phyloP scores from a whole-genome alignment of 2,113 vertebrate species.

The Tapirus terrestris region DNA sequence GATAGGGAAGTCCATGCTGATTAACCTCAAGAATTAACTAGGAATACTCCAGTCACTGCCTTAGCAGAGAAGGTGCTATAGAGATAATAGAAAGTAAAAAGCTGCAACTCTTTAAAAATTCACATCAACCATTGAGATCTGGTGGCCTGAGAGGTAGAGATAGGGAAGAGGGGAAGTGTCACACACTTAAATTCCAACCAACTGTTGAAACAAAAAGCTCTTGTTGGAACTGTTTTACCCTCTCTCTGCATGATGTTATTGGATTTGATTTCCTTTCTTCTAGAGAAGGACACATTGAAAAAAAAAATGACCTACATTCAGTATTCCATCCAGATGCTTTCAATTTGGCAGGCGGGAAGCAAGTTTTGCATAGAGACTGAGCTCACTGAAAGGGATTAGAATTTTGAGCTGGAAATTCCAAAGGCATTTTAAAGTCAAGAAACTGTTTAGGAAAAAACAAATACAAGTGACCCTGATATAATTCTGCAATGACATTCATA shows the following conservation, averaged over 20 bases:
- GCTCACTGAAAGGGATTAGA: slow-evolving; percentile 66
- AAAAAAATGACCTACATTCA: slow-evolving; percentile 67
- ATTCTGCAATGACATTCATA: neutral
- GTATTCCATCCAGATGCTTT: slow-evolving; percentile 74
- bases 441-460: slow-evolving; percentile 56
- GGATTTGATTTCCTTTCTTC: slow-evolving; percentile 69
- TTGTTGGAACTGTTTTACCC: neutral
- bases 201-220: slow-evolving; percentile 26
- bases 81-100: neutral
- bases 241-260: slow-evolving; percentile 56
- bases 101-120: neutral
- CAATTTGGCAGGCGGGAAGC: slow-evolving; percentile 72
- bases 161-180: neutral
- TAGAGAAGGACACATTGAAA: slow-evolving; percentile 42
- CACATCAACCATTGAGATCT: neutral
- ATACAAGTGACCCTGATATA: slow-evolving; percentile 47
- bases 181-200: neutral
- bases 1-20: neutral
- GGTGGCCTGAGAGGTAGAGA: neutral
- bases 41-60: neutral
- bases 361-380: slow-evolving; percentile 70
- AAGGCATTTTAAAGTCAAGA: slow-evolving; percentile 73
- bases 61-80: neutral
- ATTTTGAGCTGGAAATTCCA: slow-evolving; percentile 68
- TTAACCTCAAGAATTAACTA: neutral